A percentile compares a stretch with the other conserved stretches of the same genome.
Evolutionary conservation across 2,113 vertebrate species (phyloP).

Genomic region (Pelusios castaneus): DNA sequence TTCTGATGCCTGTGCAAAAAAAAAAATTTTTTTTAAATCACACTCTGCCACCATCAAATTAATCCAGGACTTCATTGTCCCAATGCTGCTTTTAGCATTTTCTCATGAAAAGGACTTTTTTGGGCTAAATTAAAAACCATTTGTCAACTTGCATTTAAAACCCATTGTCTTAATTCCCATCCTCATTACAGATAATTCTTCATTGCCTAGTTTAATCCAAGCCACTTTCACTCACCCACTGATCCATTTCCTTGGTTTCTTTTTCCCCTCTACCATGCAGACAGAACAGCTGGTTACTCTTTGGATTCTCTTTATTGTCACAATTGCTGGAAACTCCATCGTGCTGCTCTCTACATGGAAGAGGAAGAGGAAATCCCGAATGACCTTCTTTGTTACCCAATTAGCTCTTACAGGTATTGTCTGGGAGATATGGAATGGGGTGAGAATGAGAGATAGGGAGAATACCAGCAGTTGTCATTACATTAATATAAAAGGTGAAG

Average conservation of each 20-base stretch:
- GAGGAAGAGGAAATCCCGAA: slow-evolving; percentile 78
- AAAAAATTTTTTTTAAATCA: neutral
- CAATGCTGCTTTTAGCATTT: neutral
- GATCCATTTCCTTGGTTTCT: accelerated
- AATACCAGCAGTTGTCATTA: neutral
- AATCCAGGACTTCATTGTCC: neutral
- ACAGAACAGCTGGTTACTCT: slow-evolving; percentile 81
- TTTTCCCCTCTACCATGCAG: slow-evolving; percentile 52
- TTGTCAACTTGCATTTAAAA: neutral
- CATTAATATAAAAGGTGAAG: neutral
- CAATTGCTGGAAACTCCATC: slow-evolving; percentile 72
- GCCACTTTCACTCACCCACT: neutral
- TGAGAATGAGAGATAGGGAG: neutral
- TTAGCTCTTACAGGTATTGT: slow-evolving; percentile 79
- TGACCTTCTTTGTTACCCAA: slow-evolving; percentile 83
- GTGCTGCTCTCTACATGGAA: slow-evolving; percentile 80
- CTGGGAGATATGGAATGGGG: neutral
- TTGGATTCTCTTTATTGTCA: slow-evolving; percentile 80
- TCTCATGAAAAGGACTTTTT: neutral
- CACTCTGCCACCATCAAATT: neutral
- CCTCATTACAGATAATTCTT: neutral
- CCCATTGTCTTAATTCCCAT: neutral
- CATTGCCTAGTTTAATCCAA: neutral
- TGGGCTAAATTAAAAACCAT: neutral
- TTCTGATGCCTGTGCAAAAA: neutral